Evolutionary conservation across 2,888 invertebrate species (phyloP).

Genomic region (Bellardia pandia): DNA sequence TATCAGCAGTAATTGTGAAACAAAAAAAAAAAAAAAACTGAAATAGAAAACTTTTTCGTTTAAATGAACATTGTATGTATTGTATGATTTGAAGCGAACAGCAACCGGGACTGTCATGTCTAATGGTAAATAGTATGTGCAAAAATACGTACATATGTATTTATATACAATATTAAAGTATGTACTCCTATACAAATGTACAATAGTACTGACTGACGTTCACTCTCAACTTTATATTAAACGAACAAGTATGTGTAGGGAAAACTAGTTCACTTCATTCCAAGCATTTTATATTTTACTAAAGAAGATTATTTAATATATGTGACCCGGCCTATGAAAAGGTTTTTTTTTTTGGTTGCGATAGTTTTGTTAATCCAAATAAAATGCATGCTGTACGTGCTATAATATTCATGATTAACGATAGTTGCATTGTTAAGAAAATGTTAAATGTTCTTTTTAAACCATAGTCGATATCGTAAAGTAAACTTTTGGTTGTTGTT

Average conservation of each 20-base stretch:
- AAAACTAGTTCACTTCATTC: slow-evolving; percentile 4
- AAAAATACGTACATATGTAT: neutral
- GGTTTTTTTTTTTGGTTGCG: too few relatives aligned
- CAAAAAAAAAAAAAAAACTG: slow-evolving; percentile 8
- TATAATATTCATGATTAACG: too few relatives aligned
- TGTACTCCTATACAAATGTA: neutral
- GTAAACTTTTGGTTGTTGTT: too few relatives aligned
- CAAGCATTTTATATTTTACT: neutral
- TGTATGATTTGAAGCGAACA: neutral
- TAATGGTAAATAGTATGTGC: slow-evolving; percentile 9
- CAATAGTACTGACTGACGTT: neutral
- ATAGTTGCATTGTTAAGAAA: too few relatives aligned
- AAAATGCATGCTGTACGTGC: too few relatives aligned
- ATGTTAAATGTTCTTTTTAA: too few relatives aligned
- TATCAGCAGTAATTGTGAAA: slow-evolving; percentile 47
- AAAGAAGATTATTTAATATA: neutral
- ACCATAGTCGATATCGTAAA: too few relatives aligned
- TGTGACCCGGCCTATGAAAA: too few relatives aligned
- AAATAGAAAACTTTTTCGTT: slow-evolving; percentile 43
- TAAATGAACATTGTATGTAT: slow-evolving; percentile 17
- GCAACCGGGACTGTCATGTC: slow-evolving; percentile 18
- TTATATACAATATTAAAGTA: neutral
- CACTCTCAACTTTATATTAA: neutral
- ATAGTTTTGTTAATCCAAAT: too few relatives aligned
- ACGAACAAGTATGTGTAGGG: neutral